Evolutionary conservation across 2,888 invertebrate genomes (phyloP), one percentile per base, ranked within the genome.

Genomic region (Lithophane socia): DNA sequence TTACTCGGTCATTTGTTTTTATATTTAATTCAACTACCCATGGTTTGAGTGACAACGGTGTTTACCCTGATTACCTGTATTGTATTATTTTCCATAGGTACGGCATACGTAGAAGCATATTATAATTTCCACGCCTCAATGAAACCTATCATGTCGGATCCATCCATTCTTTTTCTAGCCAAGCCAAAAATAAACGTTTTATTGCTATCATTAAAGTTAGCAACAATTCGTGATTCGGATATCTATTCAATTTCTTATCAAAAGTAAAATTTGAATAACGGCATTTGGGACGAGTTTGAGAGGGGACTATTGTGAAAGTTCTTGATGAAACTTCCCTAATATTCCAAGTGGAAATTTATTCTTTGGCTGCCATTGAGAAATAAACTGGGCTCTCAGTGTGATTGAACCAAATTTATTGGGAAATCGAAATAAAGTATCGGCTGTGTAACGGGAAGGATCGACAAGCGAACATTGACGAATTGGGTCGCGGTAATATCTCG

Each of bases 221-320:
- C 90, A 92, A 94, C 92, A 93, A 89, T 91, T 91, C 88, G 85
- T 88, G 91, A 92, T 93, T 92, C 90, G 90, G 91, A 93, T 93
- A 93, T 91, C 94, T 91, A 94, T 95, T 93, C 92, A 94, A 95
- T 94, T 93, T 93, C 93, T 95, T 94, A 94, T 95, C 94, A 93
- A 94, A 94, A 94, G 93, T 93, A 91, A 92, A 94, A 94, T 93
- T 94, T 94, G 94, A 94, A 94, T 94, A 95, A 94, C 92, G 94
- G 92, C 92, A 92, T 94, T 94, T 92, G 90, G 90, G 88, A 90
- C 85, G 91, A 93, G 93, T 94, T 94, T 91, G 90, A 92, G 92
- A 92, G 92, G 91, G 92, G 91, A 92, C 94, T 93, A 95, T 95
- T 95, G 95, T 95, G 91, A 91, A 95, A 93, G 58, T 84, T 84